phyloP scores from a whole-genome alignment of 2,888 invertebrate genomes.

The Ellobium chinense region DNA sequence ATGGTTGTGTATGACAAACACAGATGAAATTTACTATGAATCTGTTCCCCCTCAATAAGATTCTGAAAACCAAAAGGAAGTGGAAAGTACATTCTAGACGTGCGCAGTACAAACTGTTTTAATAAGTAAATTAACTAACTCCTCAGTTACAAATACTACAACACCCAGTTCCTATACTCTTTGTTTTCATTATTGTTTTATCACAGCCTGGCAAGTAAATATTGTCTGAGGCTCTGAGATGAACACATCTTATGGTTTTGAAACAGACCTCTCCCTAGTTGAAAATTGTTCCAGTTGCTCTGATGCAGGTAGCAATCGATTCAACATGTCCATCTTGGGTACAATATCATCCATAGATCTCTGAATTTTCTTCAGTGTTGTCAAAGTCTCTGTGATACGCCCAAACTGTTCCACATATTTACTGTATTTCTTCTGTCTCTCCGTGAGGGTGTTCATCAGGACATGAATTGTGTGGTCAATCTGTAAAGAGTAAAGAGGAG shows the following conservation, averaged over 20 bases:
- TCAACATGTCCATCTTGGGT: slow-evolving; percentile 91
- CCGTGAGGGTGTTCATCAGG: slow-evolving; percentile 86
- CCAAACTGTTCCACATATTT: slow-evolving; percentile 91
- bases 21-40: no score
- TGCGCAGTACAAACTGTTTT: no score
- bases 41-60: no score
- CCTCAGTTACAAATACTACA: no score
- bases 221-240: no score
- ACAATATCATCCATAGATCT: slow-evolving; percentile 90
- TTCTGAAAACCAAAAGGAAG: no score
- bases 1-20: no score
- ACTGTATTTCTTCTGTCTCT: slow-evolving; percentile 90
- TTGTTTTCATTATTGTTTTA: no score
- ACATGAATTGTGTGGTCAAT: slow-evolving; percentile 87
- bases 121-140: no score
- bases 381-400: slow-evolving; percentile 89
- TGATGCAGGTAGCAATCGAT: slow-evolving; percentile 88
- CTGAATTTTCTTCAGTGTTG: slow-evolving; percentile 90
- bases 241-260: neutral
- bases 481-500: slow-evolving; percentile 80
- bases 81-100: no score
- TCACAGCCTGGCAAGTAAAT: no score
- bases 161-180: no score
- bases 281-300: slow-evolving; percentile 90
- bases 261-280: slow-evolving; percentile 9